Evolutionary conservation across 2,797 vertebrate species (phyloP).

Genomic region (Spinus olivaceus): DNA sequence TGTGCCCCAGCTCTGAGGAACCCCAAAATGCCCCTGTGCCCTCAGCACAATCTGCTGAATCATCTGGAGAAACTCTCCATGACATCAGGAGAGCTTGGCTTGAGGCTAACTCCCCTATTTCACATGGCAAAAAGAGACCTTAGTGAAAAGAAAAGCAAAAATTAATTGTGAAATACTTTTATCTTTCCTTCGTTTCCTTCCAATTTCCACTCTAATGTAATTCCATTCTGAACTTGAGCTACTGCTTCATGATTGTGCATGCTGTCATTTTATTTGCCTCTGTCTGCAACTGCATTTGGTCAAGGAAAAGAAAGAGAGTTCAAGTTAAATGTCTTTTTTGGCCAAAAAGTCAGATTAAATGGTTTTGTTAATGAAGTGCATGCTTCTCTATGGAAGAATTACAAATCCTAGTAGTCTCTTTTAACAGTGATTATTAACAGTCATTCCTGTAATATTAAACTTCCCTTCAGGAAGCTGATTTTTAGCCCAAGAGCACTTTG

Average conservation of each 20-base stretch:
- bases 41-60: not conserved
- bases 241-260: not conserved
- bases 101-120: not conserved
- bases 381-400: conserved; percentile 14
- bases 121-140: not conserved
- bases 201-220: not conserved
- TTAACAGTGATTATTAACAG: not conserved
- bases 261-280: not conserved
- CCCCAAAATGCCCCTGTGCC: not conserved
- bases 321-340: not conserved
- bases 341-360: conserved; percentile 1
- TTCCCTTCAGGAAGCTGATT: not conserved
- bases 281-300: not conserved
- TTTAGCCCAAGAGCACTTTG: not conserved
- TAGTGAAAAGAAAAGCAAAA: not conserved
- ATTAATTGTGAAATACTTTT: not conserved
- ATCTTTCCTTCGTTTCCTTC: not conserved
- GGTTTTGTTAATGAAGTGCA: not conserved
- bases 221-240: conserved; percentile 33
- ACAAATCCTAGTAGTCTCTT: conserved; percentile 12
- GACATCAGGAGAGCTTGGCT: not conserved
- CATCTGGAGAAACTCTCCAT: not conserved
- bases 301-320: not conserved
- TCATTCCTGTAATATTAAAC: not conserved
- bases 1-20: not conserved